Percentiles rank a stretch among this genome's conserved stretches.
Evolutionary conservation across 2,797 vertebrate species (phyloP).

Genomic region (Phoeniculus purpureus): DNA sequence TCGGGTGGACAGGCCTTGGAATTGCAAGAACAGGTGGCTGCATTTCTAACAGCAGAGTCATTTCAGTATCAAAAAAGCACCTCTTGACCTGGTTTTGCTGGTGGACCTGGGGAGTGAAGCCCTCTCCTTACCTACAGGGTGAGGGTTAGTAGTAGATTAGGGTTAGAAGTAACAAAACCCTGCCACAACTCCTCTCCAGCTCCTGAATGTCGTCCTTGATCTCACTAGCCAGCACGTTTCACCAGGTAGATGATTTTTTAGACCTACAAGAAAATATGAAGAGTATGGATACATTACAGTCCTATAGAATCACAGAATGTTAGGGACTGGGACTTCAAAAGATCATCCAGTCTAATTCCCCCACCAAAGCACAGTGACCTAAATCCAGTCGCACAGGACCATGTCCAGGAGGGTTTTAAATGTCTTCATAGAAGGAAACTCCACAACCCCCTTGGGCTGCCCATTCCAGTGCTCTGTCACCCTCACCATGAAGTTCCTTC

Average conservation of each 20-base stretch:
- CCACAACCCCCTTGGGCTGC: no score
- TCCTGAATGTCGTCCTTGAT: neutral
- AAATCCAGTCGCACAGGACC: no score
- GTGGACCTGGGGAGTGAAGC: accelerated
- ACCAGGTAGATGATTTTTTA: neutral
- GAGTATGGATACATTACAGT: neutral
- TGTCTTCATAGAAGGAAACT: no score
- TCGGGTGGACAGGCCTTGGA: neutral
- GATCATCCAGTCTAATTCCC: no score
- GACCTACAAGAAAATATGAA: neutral
- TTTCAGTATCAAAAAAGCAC: accelerated
- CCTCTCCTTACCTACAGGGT: neutral
- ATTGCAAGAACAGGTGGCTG: accelerated
- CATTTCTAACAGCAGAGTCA: accelerated
- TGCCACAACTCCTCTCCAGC: accelerated
- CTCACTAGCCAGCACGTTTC: neutral
- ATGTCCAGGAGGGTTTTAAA: no score
- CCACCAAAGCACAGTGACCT: no score
- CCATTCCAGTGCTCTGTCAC: no score
- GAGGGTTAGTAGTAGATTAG: no score
- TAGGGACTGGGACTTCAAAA: no score
- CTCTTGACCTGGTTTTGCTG: neutral
- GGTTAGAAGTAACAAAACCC: neutral
- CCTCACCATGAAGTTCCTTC: no score
- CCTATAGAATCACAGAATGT: no score